Base-by-base conservation (phyloP, 2,888 invertebrate species). In the Orthosia cruda region DNA sequence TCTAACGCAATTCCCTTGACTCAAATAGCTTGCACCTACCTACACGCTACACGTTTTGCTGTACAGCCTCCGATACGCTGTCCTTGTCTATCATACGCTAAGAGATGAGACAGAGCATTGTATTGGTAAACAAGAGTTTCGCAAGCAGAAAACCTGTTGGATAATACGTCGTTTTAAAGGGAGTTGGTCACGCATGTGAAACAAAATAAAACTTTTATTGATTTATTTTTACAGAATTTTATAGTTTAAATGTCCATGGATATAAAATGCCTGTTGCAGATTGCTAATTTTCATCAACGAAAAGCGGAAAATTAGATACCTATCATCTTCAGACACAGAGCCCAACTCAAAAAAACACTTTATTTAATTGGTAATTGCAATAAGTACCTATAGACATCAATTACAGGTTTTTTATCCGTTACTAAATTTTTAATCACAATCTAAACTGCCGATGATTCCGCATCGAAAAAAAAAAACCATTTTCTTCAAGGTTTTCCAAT, bases 1-100 rank as follows among this genome's bases (percentile, higher is more conserved):
- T 57, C 69, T 59, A 80, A 86, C 70, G 68, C 65, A 74, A 64
- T 87, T 85, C 78, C 87, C 87, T 87, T 87, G 87, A 88, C 87
- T 87, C 61, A 71, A 79, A 86, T 86, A 86, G 62, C 77, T 84
- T 74, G 55, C 66, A 72, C 69, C 71, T 77, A 85, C 84, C 68
- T 50, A 71, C 61, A 50, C 7, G 40, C 64, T 58, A 40, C 45
- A 32, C 63, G 65, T 72, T 81, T 68, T 52, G 63, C 67, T 69
- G n/a, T 72, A 80, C 59, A 86, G 84, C 79, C 84, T 86, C 65
- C 71, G 74, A 73, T 81, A 15, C 23, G 32, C 66, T 64, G 55
- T 82, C 87, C 76, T 81, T 84, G 72, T 87, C 77, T 67, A 50
- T 65, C 63, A 59, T 9, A 59, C 20, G 55, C 66, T 66, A 59